Conservation (phyloP, 2,888 invertebrate species). For the Mesorhabditis spiculigera region DNA sequence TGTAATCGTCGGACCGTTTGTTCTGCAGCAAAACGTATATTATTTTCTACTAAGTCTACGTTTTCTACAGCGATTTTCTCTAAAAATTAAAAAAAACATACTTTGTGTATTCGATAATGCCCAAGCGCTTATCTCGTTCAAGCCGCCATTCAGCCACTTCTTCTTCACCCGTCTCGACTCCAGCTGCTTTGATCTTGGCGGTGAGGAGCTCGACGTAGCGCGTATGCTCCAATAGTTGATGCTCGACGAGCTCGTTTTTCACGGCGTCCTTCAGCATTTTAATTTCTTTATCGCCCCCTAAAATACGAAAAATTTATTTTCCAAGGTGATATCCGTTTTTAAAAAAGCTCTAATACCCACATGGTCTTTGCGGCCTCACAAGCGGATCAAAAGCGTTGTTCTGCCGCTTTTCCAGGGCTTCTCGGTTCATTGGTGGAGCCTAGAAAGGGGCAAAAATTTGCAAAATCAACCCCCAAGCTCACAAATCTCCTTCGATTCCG, state of each 20-base stretch:
- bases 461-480: background rate
- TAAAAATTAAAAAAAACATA: background rate
- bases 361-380: background rate
- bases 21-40: background rate
- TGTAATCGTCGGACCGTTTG: background rate
- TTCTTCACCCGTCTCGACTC: constrained; percentile 4
- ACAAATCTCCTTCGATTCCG: background rate
- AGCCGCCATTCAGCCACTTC: background rate
- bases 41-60: background rate
- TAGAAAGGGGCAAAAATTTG: background rate
- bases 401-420: background rate
- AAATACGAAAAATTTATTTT: background rate
- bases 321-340: no score
- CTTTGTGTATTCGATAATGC: constrained; percentile 1
- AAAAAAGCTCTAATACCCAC: background rate
- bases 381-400: background rate
- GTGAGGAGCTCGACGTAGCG: background rate
- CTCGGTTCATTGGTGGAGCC: background rate
- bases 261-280: background rate
- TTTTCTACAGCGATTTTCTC: no score
- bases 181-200: background rate
- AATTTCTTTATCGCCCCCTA: background rate
- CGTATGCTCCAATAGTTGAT: background rate
- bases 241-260: background rate
- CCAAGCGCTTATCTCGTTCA: background rate